These are phyloP conservation scores for Cydia strobilella DNA, from an alignment of 1,140 invertebrate species.

Conservation along the genomic window DNA sequence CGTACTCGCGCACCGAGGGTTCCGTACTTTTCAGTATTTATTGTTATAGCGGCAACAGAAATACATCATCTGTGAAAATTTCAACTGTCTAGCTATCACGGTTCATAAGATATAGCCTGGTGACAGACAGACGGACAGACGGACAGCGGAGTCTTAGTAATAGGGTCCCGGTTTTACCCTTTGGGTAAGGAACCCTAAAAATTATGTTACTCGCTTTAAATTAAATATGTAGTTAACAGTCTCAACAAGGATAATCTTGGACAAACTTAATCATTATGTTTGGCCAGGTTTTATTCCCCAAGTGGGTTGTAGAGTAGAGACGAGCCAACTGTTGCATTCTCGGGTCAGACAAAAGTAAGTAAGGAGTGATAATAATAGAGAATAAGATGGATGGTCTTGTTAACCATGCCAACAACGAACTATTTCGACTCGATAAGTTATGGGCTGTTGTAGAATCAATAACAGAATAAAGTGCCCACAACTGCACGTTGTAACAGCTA, in stretches of 20 bases:
- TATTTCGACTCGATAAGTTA: conserved; percentile 15
- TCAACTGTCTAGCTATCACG: no score
- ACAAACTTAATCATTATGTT: conserved; percentile 14
- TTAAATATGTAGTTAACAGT: background rate
- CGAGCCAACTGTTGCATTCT: background rate
- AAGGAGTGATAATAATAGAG: conserved; percentile 19
- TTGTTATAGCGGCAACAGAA: no score
- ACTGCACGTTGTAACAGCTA: background rate
- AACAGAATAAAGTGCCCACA: conserved; percentile 3
- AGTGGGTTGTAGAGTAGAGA: conserved; percentile 13
- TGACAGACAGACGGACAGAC: no score
- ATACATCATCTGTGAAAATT: no score
- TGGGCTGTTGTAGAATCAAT: conserved; percentile 10
- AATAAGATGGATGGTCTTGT: conserved; percentile 29
- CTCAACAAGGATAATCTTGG: background rate
- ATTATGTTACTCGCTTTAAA: background rate
- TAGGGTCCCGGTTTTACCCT: no score
- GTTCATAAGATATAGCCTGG: no score
- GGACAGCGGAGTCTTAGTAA: no score
- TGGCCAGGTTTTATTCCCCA: conserved; percentile 12
- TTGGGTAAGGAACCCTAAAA: no score
- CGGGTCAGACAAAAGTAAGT: conserved; percentile 4
- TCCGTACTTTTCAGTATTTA: no score
- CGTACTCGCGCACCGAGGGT: no score
- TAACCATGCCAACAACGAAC: background rate